Evolutionary conservation across 1,140 invertebrate species (phyloP), one percentile per base, ranked within the genome.

Genomic region (Philopotamus ludificatus): DNA sequence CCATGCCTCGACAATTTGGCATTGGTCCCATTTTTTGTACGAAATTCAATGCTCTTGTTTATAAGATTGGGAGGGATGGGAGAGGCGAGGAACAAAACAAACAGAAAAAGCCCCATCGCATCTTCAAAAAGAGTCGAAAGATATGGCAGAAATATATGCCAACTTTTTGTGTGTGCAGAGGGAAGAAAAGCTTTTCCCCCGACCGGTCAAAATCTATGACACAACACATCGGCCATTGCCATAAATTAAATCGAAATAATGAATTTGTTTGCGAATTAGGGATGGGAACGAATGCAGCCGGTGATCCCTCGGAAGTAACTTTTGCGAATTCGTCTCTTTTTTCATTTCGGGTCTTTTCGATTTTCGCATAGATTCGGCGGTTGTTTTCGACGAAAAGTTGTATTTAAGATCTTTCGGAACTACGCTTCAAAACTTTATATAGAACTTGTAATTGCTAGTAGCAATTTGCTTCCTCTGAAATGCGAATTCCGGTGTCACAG

Each of bases 1-100:
- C 8, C 44, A 47, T 47, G 44, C 44, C 44, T 16, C 44, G 15
- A 16, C 44, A 47, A 47, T 47, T 47, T 47, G 44, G 44, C 44
- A 47, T 16, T 4, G 44, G 4, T 47, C 44, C 44, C 44, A 34
- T 34, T 34, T 34, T 34, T 34, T 34, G 28, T 34, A 4, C 28
- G 44, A 47, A 47, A 47, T 20, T 47, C 18, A 15, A 15, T 20
- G 18, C 18, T 16, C 44, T 47, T 47, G 44, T 47, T 47, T 47
- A 47, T 47, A 8, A 47, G 44, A 12, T 16, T 12, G 15, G 44
- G 44, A 47, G n/a, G n/a, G n/a, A n/a, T n/a, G n/a, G n/a, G n/a
- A n/a, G n/a, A n/a, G n/a, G n/a, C n/a, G n/a, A n/a, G n/a, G n/a
- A 47, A 47, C 44, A 20, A 47, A 47, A 47, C 18, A 47, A 47